Percentiles rank a stretch among this genome's conserved stretches.
phyloP scores from a whole-genome alignment of 2,888 invertebrate genomes.

The Ophion ellenae region DNA sequence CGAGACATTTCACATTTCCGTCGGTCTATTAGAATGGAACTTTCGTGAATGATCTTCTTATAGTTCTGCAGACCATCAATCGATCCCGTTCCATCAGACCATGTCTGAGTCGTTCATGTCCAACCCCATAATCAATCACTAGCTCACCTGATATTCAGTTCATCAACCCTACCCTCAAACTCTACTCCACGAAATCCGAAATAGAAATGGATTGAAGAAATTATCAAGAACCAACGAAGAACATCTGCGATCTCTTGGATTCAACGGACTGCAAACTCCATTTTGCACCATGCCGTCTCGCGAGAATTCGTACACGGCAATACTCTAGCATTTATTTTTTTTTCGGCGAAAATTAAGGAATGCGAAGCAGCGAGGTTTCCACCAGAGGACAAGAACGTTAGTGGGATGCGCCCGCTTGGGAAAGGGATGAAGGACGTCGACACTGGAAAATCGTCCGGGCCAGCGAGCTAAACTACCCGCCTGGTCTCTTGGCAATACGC shows the following conservation, averaged over 20 bases:
- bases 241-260: constrained; percentile 30
- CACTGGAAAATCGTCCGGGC: constrained; percentile 33
- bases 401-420: constrained; percentile 1
- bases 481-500: constrained; percentile 2
- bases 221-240: constrained; percentile 30
- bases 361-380: constrained; percentile 52
- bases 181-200: neutral
- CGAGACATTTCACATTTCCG: too few species aligned
- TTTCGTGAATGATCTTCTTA: too few species aligned
- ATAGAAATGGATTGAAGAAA: constrained; percentile 10
- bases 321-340: constrained; percentile 32
- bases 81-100: too few species aligned
- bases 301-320: constrained; percentile 10
- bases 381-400: constrained; percentile 31
- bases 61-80: too few species aligned
- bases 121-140: too few species aligned
- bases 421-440: constrained; percentile 36
- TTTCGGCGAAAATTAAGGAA: constrained; percentile 48
- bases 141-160: too few species aligned
- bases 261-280: constrained; percentile 38
- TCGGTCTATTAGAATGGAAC: too few species aligned
- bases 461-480: constrained; percentile 5
- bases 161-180: neutral
- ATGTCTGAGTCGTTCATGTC: too few species aligned
- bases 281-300: constrained; percentile 5